phyloP scores from a whole-genome alignment of 2,113 vertebrate genomes.

The Entelurus aequoreus region DNA sequence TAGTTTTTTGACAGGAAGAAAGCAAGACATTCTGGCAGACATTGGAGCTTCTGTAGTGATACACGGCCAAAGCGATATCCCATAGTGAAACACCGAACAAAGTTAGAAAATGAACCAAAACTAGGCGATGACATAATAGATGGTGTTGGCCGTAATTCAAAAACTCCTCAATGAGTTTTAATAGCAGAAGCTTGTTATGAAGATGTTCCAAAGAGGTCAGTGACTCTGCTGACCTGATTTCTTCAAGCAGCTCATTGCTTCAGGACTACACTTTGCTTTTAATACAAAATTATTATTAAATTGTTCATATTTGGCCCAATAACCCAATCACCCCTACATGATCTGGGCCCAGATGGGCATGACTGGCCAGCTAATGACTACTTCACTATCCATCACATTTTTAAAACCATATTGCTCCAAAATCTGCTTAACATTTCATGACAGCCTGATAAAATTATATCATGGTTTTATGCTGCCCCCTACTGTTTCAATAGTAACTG shows the following conservation, averaged over 20 bases:
- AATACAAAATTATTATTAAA: background rate
- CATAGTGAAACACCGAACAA: too few species aligned
- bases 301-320: background rate
- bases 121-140: conserved; percentile 8
- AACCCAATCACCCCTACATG: background rate
- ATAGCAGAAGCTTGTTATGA: background rate
- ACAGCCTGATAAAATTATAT: background rate
- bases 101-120: background rate
- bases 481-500: conserved; percentile 11
- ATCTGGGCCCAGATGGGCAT: background rate
- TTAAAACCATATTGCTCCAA: background rate
- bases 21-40: too few species aligned
- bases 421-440: background rate
- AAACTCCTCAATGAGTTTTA: background rate
- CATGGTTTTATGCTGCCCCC: conserved; percentile 17
- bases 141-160: conserved; percentile 4
- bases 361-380: background rate
- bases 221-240: conserved; percentile 3
- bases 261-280: background rate
- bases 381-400: background rate
- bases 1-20: too few species aligned
- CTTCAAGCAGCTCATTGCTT: background rate
- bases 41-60: too few species aligned
- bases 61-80: too few species aligned
- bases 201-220: conserved; percentile 3